Percentiles rank a stretch among this genome's conserved stretches.
Conservation (phyloP, 2,797 vertebrate species). For the Nasua narica region DNA sequence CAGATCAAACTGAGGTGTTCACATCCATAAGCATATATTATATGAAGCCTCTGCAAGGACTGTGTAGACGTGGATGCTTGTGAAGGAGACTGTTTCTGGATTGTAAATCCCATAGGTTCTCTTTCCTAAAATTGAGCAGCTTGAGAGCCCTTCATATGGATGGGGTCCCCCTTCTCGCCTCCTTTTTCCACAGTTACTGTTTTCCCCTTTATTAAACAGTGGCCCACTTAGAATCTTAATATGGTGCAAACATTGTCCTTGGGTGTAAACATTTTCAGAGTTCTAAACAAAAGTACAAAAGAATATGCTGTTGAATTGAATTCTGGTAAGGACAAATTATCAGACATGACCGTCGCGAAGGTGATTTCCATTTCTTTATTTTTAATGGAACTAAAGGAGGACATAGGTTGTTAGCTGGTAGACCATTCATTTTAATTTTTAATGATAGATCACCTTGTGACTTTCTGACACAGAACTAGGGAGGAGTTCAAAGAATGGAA, state of each 20-base stretch:
- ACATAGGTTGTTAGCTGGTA: background rate
- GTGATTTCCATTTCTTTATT: background rate
- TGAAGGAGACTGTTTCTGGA: background rate
- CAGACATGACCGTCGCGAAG: background rate
- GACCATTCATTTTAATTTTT: background rate
- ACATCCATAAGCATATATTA: background rate
- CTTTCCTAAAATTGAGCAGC: background rate
- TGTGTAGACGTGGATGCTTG: background rate
- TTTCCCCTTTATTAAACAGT: background rate
- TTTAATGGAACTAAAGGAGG: background rate
- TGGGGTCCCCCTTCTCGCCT: background rate
- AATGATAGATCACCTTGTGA: background rate
- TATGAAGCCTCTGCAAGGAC: background rate
- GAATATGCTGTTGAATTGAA: background rate
- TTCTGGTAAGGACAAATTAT: background rate
- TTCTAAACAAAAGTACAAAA: background rate
- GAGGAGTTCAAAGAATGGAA: background rate
- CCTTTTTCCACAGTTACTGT: background rate
- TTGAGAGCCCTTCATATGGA: background rate
- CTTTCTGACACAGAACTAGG: background rate
- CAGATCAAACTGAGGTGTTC: background rate
- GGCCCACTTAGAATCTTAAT: background rate
- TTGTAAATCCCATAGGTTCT: background rate
- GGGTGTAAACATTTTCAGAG: background rate
- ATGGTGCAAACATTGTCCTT: background rate